These are phyloP conservation scores for Antheraea mylitta DNA, from an alignment of 1,140 invertebrate species.

Conservation along the genomic window DNA sequence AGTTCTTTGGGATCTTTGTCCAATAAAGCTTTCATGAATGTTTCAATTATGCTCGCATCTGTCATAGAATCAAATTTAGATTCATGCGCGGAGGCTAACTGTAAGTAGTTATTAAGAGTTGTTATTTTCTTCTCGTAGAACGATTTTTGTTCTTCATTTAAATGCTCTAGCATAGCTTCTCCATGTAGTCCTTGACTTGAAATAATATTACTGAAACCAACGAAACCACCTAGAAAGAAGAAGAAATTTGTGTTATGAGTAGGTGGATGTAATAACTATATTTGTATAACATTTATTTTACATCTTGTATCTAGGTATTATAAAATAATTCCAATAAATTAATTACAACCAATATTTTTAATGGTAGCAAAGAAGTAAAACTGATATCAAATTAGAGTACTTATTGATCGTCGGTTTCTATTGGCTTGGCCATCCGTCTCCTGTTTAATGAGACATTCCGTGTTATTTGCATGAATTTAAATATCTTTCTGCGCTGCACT, in stretches of 20 bases:
- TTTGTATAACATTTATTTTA: too few relatives aligned
- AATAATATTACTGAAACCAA: slow-evolving; percentile 56
- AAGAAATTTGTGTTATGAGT: background rate
- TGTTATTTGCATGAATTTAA: too few relatives aligned
- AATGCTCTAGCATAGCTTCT: slow-evolving; percentile 46
- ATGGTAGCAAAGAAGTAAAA: too few relatives aligned
- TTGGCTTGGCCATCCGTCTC: too few relatives aligned
- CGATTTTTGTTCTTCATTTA: slow-evolving; percentile 55
- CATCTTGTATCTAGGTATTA: too few relatives aligned
- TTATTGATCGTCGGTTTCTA: too few relatives aligned
- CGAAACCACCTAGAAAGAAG: slow-evolving; percentile 55
- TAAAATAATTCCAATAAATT: too few relatives aligned
- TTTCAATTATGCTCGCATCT: slow-evolving; percentile 62
- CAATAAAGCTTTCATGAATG: slow-evolving; percentile 52
- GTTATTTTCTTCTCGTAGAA: slow-evolving; percentile 51
- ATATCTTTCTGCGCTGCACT: too few relatives aligned
- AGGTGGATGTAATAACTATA: too few relatives aligned
- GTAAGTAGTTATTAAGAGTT: slow-evolving; percentile 49
- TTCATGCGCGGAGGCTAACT: slow-evolving; percentile 29
- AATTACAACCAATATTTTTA: too few relatives aligned
- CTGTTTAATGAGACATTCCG: too few relatives aligned
- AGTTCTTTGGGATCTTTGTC: slow-evolving; percentile 51
- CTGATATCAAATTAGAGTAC: too few relatives aligned
- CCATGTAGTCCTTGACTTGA: slow-evolving; percentile 39
- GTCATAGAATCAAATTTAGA: slow-evolving; percentile 51